Evolutionary conservation across 92 coral and sea anemone species (phyloP).

Genomic region (Porites evermanni): DNA sequence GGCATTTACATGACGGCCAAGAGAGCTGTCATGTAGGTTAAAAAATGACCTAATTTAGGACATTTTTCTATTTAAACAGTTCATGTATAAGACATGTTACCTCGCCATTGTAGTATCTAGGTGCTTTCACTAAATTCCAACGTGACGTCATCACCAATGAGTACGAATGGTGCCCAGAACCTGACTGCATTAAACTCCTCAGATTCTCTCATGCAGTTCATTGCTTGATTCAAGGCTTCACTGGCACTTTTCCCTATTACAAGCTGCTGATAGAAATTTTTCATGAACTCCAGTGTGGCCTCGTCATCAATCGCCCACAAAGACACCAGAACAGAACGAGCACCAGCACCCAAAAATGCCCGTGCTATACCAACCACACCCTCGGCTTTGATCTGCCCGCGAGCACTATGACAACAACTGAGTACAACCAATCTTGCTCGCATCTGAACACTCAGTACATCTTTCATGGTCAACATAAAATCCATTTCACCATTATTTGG

Average conservation of each 20-base stretch:
- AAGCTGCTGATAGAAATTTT: slow-evolving; percentile 4
- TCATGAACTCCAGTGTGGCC: slow-evolving; percentile 37
- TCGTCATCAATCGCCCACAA: slow-evolving; percentile 44
- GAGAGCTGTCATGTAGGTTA: too few relatives aligned
- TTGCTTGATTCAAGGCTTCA: slow-evolving; percentile 23
- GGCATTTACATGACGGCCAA: too few relatives aligned
- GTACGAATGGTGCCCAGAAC: slow-evolving; percentile 39
- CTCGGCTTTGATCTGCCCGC: slow-evolving; percentile 36
- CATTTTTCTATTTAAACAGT: too few relatives aligned
- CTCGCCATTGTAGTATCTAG: not conserved
- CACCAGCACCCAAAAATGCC: slow-evolving; percentile 43
- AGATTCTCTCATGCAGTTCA: slow-evolving; percentile 32
- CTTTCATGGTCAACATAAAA: slow-evolving; percentile 20
- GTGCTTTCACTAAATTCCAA: not conserved
- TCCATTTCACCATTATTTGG: slow-evolving; percentile 7
- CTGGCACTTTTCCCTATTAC: slow-evolving; percentile 21
- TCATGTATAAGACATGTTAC: too few relatives aligned
- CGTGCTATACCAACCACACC: slow-evolving; percentile 47
- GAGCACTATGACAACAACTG: slow-evolving; percentile 37
- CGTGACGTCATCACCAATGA: slow-evolving; percentile 40
- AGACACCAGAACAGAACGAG: slow-evolving; percentile 37
- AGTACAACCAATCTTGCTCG: slow-evolving; percentile 38
- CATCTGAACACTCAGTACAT: slow-evolving; percentile 23
- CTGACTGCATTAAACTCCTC: not conserved
- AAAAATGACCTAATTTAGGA: too few relatives aligned